A percentile compares a stretch with the other conserved stretches of the same genome.
phyloP scores from a whole-genome alignment of 1,140 invertebrate species.

The Calephelis nemesis region DNA sequence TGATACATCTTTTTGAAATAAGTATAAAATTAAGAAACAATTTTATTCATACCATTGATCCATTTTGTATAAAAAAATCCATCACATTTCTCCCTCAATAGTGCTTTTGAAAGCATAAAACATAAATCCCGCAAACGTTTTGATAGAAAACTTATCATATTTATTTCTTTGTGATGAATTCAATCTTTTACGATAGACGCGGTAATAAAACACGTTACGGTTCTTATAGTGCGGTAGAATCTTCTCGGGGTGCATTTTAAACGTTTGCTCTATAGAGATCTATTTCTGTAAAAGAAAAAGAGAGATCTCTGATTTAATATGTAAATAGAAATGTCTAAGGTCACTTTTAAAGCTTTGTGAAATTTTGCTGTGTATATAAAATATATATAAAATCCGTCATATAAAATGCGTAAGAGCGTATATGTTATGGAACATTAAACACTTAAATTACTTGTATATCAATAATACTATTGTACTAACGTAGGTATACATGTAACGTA shows the following conservation, averaged over 20 bases:
- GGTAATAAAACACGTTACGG: constrained; percentile 13
- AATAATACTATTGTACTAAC: too few species aligned
- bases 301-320: too few species aligned
- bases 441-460: too few species aligned
- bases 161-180: constrained; percentile 4
- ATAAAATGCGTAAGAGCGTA: too few species aligned
- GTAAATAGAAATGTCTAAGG: too few species aligned
- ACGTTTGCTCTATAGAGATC: neutral
- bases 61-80: neutral
- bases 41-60: neutral
- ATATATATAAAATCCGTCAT: too few species aligned
- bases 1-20: too few species aligned
- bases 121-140: constrained; percentile 2
- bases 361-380: too few species aligned
- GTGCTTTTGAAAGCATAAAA: neutral
- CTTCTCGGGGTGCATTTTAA: neutral
- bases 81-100: neutral
- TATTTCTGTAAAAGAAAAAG: neutral
- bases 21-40: neutral
- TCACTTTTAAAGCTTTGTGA: too few species aligned
- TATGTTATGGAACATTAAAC: too few species aligned
- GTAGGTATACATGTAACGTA: too few species aligned
- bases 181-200: constrained; percentile 11
- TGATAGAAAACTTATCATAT: constrained; percentile 10
- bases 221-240: neutral